Evolutionary conservation across 2,113 vertebrate species (phyloP), one percentile per base, ranked within the genome.

Genomic region (Pseudopodoces humilis): DNA sequence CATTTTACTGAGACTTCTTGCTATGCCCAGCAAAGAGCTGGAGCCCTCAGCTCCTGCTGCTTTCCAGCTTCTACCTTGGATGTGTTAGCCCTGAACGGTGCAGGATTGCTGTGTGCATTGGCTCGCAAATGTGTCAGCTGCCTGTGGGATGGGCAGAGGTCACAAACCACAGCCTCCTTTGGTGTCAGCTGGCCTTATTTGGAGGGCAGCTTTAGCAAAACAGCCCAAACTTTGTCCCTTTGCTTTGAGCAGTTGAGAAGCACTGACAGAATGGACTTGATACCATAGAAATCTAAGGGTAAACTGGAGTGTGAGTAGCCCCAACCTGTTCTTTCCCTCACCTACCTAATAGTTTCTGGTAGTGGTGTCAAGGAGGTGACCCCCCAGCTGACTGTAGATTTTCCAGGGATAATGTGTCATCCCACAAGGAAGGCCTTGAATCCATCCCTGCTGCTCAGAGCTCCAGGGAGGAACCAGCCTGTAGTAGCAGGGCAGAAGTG

Each of bases 11-110:
- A 27, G 16, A 4, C 18, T 86, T 3, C 47, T 80, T 21, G 1
- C 30, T 65, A 0, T 79, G 58, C 8, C 10, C 13, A 13, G 13
- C 35, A n/a, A 64, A 41, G 37, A 21, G 3, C 13, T 27, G 71
- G 24, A 87, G 39, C 5, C 49, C 39, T 69, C 24, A 25, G 5
- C 37, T 64, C 43, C 14, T 19, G 17, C 9, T 55, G 43, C 6
- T 2, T 58, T 27, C 12, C 12, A 43, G 3, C 64, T 70, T 44
- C 27, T 37, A 0, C 53, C 52, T 30, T 39, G 79, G 50, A 13
- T 15, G 24, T 0, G 0, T 37, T n/a, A 24, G 39, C 84, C 14
- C 56, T 2, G 6, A 28, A 21, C 0, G 0, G 30, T 74, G 83
- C 35, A 58, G 56, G 47, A 9, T 23, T 69, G 59, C 35, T 6